Evolutionary conservation across 2,888 invertebrate genomes (phyloP).

Genomic region (Nebria salina): DNA sequence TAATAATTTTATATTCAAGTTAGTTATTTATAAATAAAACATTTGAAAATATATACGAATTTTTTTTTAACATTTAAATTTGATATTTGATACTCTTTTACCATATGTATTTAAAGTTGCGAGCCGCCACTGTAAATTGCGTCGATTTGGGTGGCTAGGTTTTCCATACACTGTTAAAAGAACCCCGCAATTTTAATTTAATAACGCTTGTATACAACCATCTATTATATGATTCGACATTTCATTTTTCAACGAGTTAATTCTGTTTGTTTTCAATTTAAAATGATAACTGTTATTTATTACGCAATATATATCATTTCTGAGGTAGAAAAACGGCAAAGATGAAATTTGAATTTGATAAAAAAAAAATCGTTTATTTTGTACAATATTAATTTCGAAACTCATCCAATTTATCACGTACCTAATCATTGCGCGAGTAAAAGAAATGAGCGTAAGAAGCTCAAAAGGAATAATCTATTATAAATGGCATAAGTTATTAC

Average conservation of each 20-base stretch:
- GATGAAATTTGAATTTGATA: too few species aligned
- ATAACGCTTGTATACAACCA: background rate
- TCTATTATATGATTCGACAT: background rate
- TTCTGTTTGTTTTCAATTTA: background rate
- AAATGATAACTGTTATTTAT: background rate
- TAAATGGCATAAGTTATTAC: conserved; percentile 1
- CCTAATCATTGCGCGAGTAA: background rate
- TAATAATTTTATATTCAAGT: too few species aligned
- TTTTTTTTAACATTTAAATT: too few species aligned
- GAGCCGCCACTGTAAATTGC: background rate
- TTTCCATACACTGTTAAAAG: background rate
- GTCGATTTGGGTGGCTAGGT: background rate
- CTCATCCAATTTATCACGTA: background rate
- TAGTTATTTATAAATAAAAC: too few species aligned
- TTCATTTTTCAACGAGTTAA: background rate
- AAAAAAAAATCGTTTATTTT: too few species aligned
- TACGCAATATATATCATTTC: background rate
- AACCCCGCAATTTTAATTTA: background rate
- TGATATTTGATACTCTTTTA: too few species aligned
- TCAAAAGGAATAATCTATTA: background rate
- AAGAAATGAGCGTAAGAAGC: background rate
- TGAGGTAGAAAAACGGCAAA: background rate
- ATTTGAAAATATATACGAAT: too few species aligned
- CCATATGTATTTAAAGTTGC: background rate
- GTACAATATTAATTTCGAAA: background rate